Conservation (phyloP, 2,113 vertebrate genomes). For the Oxyruncus cristatus region DNA sequence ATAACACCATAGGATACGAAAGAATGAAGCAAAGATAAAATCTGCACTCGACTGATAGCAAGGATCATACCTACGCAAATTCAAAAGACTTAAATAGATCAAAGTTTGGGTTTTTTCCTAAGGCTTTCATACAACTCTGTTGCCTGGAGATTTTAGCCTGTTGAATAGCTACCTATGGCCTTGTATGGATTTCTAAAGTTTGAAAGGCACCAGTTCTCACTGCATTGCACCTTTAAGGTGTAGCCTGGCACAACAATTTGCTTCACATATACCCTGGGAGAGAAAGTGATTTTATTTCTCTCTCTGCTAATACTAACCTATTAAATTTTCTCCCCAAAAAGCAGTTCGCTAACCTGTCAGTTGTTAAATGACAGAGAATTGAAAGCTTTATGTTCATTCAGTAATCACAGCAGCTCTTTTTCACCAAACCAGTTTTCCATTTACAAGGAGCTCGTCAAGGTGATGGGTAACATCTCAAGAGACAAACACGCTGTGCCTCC, state of each 20-base stretch:
- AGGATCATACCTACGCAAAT: background rate
- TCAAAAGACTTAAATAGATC: background rate
- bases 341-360: background rate
- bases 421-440: conserved; percentile 22
- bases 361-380: conserved; percentile 7
- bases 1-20: background rate
- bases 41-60: background rate
- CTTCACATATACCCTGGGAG: background rate
- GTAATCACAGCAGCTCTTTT: conserved; percentile 45
- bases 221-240: background rate
- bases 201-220: background rate
- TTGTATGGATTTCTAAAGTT: background rate
- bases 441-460: conserved; percentile 33
- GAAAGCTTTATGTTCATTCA: conserved; percentile 15
- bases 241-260: background rate
- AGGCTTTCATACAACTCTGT: background rate
- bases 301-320: conserved; percentile 1
- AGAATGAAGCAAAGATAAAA: background rate
- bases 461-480: conserved; percentile 9
- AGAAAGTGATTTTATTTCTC: background rate
- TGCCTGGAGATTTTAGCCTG: background rate
- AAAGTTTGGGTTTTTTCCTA: background rate
- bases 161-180: background rate
- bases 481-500: background rate
- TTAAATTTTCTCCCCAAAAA: conserved; percentile 13